Evolutionary conservation across 1,140 invertebrate species (phyloP).

Genomic region (Oryzaephilus surinamensis): DNA sequence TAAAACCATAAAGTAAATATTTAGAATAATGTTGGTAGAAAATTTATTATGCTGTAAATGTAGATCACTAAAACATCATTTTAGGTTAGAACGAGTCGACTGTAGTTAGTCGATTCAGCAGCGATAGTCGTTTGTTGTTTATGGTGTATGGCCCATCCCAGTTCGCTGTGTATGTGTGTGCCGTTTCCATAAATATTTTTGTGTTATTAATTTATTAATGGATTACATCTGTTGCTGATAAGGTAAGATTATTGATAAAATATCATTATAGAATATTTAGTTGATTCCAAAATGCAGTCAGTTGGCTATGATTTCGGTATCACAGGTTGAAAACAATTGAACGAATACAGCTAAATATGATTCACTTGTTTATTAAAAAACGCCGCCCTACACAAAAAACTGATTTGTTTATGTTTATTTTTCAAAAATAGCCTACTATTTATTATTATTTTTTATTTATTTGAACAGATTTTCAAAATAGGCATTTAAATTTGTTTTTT

Average conservation of each 20-base stretch:
- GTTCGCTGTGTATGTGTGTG: conserved; percentile 35
- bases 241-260: conserved; percentile 18
- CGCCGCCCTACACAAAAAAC: not conserved
- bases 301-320: not conserved
- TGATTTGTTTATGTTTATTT: conserved; percentile 2
- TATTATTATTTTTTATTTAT: no score
- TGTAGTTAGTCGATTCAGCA: conserved; percentile 14
- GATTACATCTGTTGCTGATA: conserved; percentile 31
- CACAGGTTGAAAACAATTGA: not conserved
- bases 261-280: not conserved
- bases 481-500: no score
- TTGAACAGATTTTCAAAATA: no score
- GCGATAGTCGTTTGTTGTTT: conserved; percentile 25
- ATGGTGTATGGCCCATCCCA: conserved; percentile 35
- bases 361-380: not conserved
- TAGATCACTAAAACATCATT: conserved; percentile 12
- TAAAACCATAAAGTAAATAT: no score
- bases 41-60: no score
- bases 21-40: no score
- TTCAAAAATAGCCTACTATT: no score
- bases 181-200: conserved; percentile 26
- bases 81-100: no score
- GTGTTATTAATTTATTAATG: conserved; percentile 24
- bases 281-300: not conserved
- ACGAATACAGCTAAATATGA: not conserved